phyloP scores from a whole-genome alignment of 2,797 vertebrate genomes.

The Karalla daura region DNA sequence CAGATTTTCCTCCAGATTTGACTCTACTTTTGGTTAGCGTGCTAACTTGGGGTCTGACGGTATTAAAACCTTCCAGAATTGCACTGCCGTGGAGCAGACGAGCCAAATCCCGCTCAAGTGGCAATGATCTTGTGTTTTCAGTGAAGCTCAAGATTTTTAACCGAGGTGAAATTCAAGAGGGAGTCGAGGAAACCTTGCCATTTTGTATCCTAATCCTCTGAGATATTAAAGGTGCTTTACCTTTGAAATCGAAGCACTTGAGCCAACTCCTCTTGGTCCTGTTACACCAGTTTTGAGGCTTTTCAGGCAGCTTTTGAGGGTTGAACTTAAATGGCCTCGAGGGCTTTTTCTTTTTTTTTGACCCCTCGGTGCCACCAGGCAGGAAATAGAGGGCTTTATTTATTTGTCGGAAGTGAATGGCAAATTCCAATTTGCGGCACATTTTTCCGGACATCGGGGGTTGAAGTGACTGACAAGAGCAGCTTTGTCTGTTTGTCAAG shows the following conservation, averaged over 20 bases:
- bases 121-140: constrained; percentile 54
- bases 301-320: constrained; percentile 14
- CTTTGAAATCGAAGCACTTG: constrained; percentile 48
- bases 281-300: constrained; percentile 41
- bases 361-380: not conserved
- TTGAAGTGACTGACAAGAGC: constrained; percentile 18
- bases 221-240: constrained; percentile 54
- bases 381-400: too few relatives aligned
- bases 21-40: constrained; percentile 9
- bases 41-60: constrained; percentile 3
- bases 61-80: constrained; percentile 46
- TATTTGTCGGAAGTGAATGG: not conserved
- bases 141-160: constrained; percentile 53
- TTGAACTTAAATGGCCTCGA: constrained; percentile 30
- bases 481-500: constrained; percentile 31
- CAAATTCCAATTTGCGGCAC: constrained; percentile 7
- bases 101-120: constrained; percentile 48
- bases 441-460: not conserved
- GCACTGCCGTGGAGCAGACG: constrained; percentile 11
- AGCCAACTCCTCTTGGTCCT: constrained; percentile 37
- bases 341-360: not conserved
- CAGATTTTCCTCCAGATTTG: not conserved
- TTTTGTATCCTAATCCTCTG: constrained; percentile 46
- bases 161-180: constrained; percentile 43
- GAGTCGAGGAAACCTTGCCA: constrained; percentile 47